A percentile compares a stretch with the other conserved stretches of the same genome.
Conservation (phyloP, 2,888 invertebrate species). For the Amorpha juglandis region DNA sequence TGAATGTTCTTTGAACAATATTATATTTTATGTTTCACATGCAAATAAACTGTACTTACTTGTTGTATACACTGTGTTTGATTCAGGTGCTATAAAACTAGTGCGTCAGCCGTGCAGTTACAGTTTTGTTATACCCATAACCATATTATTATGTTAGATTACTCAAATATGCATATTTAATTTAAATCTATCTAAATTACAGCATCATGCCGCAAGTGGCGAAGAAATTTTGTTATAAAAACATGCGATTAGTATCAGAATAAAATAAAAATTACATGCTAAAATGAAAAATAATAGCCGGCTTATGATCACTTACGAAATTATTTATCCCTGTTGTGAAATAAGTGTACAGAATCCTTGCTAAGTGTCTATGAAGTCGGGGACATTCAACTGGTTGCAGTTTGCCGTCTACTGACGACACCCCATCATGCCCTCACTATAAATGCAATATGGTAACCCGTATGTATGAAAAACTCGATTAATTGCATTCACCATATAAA, state of each 20-base stretch:
- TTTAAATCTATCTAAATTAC: not conserved
- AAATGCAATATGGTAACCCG: constrained; percentile 39
- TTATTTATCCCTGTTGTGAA: constrained; percentile 45
- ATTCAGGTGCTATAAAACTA: not conserved
- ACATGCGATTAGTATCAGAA: constrained; percentile 63
- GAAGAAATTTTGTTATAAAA: constrained; percentile 33
- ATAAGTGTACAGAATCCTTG: constrained; percentile 39
- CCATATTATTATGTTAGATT: constrained; percentile 1
- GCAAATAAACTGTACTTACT: no score
- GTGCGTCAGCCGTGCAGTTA: not conserved
- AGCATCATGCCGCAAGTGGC: constrained; percentile 1
- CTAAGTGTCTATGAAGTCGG: constrained; percentile 26
- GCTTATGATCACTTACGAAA: constrained; percentile 78
- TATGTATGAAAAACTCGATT: constrained; percentile 18
- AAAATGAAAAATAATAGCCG: constrained; percentile 59
- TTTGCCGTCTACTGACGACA: constrained; percentile 39
- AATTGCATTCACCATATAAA: constrained; percentile 27
- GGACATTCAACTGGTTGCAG: constrained; percentile 35
- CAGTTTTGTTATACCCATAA: not conserved
- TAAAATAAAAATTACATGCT: constrained; percentile 51
- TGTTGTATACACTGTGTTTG: not conserved
- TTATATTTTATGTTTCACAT: no score
- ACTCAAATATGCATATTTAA: not conserved
- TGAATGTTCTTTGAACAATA: no score
- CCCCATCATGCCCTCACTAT: constrained; percentile 50